These are phyloP conservation scores for Eupithecia dodoneata DNA, from an alignment of 2,888 invertebrate genomes.

Conservation along the genomic window DNA sequence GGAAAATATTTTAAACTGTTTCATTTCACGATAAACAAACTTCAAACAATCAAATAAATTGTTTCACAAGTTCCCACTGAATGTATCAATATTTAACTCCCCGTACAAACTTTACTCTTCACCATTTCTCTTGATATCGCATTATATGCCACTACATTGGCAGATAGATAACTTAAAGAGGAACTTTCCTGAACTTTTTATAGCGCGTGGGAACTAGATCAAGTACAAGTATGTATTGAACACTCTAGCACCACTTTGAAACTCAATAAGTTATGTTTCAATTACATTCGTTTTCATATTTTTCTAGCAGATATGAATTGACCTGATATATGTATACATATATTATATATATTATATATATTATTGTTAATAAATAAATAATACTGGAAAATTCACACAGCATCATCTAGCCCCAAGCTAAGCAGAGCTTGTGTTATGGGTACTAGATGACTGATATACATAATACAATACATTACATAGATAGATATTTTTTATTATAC, in stretches of 20 bases:
- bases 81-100: conserved; percentile 52
- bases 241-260: not conserved
- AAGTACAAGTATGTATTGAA: not conserved
- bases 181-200: not conserved
- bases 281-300: not conserved
- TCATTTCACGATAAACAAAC: not conserved
- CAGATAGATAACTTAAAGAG: not conserved
- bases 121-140: conserved; percentile 60
- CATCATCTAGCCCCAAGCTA: too few relatives aligned
- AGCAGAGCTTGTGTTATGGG: too few relatives aligned
- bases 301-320: not conserved
- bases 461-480: too few relatives aligned
- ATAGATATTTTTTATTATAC: too few relatives aligned
- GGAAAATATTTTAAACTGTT: not conserved
- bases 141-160: conserved; percentile 45
- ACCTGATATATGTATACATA: too few relatives aligned
- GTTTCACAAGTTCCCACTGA: not conserved
- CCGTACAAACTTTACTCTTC: conserved; percentile 60
- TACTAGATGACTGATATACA: too few relatives aligned
- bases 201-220: not conserved
- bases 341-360: too few relatives aligned
- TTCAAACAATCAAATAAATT: not conserved
- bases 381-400: too few relatives aligned
- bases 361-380: too few relatives aligned
- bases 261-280: not conserved